These are phyloP conservation scores for Gallinago jamesoni DNA, from an alignment of 2,113 vertebrate species.

Conservation along the genomic window DNA sequence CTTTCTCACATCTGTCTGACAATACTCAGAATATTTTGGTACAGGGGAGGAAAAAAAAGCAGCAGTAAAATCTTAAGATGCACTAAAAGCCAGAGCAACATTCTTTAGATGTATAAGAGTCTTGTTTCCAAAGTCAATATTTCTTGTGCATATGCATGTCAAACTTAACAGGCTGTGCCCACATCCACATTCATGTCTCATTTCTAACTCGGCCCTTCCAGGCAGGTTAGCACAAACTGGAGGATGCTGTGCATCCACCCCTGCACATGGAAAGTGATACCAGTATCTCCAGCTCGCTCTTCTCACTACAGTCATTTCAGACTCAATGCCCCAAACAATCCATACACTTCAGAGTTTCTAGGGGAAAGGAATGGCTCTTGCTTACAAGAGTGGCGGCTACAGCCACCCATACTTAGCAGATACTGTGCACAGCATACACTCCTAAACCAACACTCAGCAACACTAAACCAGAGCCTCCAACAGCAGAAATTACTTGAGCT, in stretches of 20 bases:
- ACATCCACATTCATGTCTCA: not conserved
- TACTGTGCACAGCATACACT: fast-evolving
- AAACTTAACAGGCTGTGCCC: not conserved
- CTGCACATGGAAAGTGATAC: not conserved
- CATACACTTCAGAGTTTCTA: not conserved
- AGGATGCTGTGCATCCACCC: not conserved
- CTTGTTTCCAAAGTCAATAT: not conserved
- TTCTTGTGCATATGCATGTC: not conserved
- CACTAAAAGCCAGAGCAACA: not conserved
- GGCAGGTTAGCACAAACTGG: not conserved
- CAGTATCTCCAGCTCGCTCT: not conserved
- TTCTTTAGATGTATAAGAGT: not conserved
- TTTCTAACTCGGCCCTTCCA: not conserved
- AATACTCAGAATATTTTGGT: not conserved
- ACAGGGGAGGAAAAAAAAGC: no score
- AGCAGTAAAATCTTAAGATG: not conserved
- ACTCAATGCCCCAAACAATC: not conserved
- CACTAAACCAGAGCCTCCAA: not conserved
- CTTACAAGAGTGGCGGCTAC: not conserved
- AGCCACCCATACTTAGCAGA: not conserved
- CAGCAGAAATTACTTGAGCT: fast-evolving
- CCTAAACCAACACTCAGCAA: not conserved
- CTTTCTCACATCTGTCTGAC: not conserved
- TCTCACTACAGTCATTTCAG: not conserved
- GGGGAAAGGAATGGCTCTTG: fast-evolving